phyloP scores from a whole-genome alignment of 1,140 invertebrate genomes.

The Tribolium castaneum region DNA sequence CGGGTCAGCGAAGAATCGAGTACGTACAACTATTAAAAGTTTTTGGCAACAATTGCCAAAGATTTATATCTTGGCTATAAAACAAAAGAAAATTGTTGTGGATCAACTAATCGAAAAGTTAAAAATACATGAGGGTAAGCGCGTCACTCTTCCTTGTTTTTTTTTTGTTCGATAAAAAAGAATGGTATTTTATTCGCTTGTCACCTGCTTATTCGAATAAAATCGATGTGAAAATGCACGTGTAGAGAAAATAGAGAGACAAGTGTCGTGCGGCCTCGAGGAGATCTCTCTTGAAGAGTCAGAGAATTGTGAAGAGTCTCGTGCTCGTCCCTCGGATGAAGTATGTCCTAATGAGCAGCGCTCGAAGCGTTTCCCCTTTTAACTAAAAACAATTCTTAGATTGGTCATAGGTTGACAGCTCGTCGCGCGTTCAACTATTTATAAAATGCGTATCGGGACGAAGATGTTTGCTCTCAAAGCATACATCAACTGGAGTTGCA shows the following conservation, averaged over 20 bases:
- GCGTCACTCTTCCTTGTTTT: conserved; percentile 11
- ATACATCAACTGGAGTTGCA: conserved; percentile 11
- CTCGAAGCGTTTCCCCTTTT: conserved; percentile 25
- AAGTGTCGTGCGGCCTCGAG: conserved; percentile 23
- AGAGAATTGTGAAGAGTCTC: conserved; percentile 40
- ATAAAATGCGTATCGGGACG: not conserved
- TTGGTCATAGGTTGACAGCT: conserved; percentile 4
- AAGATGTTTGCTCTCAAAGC: conserved; percentile 2
- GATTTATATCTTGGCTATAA: conserved; percentile 31
- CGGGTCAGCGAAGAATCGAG: not conserved
- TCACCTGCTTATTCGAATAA: not conserved
- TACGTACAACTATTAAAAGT: not conserved
- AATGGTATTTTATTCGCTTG: too few species aligned
- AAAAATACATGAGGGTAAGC: not conserved
- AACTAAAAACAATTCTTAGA: not conserved
- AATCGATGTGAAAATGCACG: conserved; percentile 19
- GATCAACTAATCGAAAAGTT: conserved; percentile 7
- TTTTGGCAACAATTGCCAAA: conserved; percentile 3
- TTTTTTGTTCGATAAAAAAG: not conserved
- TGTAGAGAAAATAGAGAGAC: not conserved
- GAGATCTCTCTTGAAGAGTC: conserved; percentile 1
- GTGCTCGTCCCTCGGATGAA: conserved; percentile 34
- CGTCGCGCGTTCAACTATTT: not conserved
- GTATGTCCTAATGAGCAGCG: conserved; percentile 42
- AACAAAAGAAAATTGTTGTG: conserved; percentile 19